These are phyloP conservation scores for Alosa alosa DNA, from an alignment of 2,113 vertebrate genomes.

Conservation along the genomic window DNA sequence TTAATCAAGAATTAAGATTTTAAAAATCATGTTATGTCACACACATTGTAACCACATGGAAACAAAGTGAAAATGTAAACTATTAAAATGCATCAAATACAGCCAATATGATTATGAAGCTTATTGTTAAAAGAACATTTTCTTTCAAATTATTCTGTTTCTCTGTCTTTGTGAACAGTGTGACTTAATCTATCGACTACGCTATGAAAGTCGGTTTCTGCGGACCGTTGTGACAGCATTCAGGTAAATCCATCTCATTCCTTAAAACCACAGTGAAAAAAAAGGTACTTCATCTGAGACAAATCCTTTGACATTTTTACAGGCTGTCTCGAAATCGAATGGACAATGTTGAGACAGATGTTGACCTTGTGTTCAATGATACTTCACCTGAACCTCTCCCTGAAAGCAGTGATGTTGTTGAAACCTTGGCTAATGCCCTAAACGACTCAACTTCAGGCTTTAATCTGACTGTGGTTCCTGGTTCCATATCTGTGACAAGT, in stretches of 20 bases:
- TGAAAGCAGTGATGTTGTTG: neutral
- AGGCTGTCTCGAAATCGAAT: neutral
- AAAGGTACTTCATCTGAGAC: too few relatives aligned
- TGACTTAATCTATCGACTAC: slow-evolving; percentile 2
- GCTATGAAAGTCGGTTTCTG: slow-evolving; percentile 5
- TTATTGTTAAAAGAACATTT: too few relatives aligned
- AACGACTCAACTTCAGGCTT: neutral
- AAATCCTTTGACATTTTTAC: neutral
- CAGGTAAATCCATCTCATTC: slow-evolving; percentile 10
- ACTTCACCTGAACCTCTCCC: slow-evolving; percentile 13
- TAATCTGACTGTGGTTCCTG: neutral
- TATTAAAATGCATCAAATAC: too few relatives aligned
- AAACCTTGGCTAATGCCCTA: neutral
- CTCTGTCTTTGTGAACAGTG: slow-evolving; percentile 18
- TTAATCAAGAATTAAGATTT: too few relatives aligned
- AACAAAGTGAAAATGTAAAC: too few relatives aligned
- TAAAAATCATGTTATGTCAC: too few relatives aligned
- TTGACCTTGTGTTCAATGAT: slow-evolving; percentile 29
- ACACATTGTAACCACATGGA: too few relatives aligned
- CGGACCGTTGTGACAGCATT: slow-evolving; percentile 16
- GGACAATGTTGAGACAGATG: neutral
- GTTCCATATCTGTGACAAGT: slow-evolving; percentile 18
- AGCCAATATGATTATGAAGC: too few relatives aligned
- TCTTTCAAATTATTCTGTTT: neutral
- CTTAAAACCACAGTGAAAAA: neutral